Evolutionary conservation across 2,888 invertebrate species (phyloP).

Genomic region (Matsumyia berberina): DNA sequence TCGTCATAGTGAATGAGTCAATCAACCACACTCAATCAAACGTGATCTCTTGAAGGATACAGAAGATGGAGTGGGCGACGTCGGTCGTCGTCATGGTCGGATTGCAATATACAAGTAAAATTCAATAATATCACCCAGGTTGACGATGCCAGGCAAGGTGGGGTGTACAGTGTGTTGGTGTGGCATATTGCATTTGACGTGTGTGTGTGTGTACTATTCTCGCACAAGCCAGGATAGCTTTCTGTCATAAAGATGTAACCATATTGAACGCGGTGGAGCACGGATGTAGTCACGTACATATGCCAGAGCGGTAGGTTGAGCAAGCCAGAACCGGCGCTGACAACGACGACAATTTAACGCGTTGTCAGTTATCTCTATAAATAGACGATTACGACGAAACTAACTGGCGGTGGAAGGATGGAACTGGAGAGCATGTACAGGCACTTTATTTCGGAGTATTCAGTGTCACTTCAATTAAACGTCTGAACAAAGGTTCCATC

Average conservation of each 20-base stretch:
- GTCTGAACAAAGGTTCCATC: slow-evolving; percentile 46
- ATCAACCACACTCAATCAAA: slow-evolving; percentile 55
- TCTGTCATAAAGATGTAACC: slow-evolving; percentile 25
- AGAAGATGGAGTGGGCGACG: slow-evolving; percentile 4
- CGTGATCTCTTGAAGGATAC: slow-evolving; percentile 17
- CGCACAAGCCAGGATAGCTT: slow-evolving; percentile 5
- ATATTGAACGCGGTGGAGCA: slow-evolving; percentile 16
- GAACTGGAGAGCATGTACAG: slow-evolving; percentile 1
- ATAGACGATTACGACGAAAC: slow-evolving; percentile 43
- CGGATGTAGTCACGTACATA: slow-evolving; percentile 35
- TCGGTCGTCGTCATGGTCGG: neutral
- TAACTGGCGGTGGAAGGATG: slow-evolving; percentile 19
- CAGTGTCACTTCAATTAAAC: slow-evolving; percentile 57
- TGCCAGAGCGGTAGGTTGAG: neutral
- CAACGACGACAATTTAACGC: slow-evolving; percentile 62
- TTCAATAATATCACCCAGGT: slow-evolving; percentile 22
- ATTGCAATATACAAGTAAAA: slow-evolving; percentile 31
- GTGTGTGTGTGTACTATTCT: neutral
- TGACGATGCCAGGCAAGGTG: neutral
- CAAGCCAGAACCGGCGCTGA: slow-evolving; percentile 11
- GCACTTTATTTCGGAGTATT: slow-evolving; percentile 48
- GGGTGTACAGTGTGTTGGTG: neutral
- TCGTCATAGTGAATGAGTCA: slow-evolving; percentile 43
- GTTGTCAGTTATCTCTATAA: slow-evolving; percentile 56
- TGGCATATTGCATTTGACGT: slow-evolving; percentile 8